Evolutionary conservation across 2,888 invertebrate species (phyloP).

Genomic region (Merodon equestris): DNA sequence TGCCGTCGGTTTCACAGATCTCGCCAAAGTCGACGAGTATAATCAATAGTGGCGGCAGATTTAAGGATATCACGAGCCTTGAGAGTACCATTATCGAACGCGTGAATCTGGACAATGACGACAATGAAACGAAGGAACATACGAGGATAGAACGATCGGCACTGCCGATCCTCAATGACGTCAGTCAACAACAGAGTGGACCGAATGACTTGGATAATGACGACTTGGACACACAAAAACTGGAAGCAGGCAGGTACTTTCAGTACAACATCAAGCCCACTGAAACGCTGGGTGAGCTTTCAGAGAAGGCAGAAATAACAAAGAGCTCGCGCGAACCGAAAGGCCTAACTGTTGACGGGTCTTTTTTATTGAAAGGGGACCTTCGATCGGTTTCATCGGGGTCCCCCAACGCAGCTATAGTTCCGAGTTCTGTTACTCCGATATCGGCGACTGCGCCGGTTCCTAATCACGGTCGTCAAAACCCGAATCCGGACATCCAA

Average conservation of each 20-base stretch:
- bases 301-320: slow-evolving; percentile 73
- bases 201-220: slow-evolving; percentile 74
- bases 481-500: slow-evolving; percentile 89
- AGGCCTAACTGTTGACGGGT: slow-evolving; percentile 72
- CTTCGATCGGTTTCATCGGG: slow-evolving; percentile 78
- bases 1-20: slow-evolving; percentile 82
- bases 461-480: slow-evolving; percentile 78
- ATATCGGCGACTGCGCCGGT: slow-evolving; percentile 71
- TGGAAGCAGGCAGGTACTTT: slow-evolving; percentile 75
- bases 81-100: slow-evolving; percentile 73
- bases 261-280: slow-evolving; percentile 78
- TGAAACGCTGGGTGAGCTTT: slow-evolving; percentile 71
- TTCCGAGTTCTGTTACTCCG: slow-evolving; percentile 76
- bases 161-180: slow-evolving; percentile 81
- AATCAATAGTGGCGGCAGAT: slow-evolving; percentile 70
- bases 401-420: slow-evolving; percentile 75
- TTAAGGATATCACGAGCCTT: slow-evolving; percentile 70
- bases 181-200: slow-evolving; percentile 77
- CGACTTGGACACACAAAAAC: slow-evolving; percentile 70
- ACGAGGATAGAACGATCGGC: slow-evolving; percentile 81
- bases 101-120: slow-evolving; percentile 71
- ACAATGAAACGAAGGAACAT: slow-evolving; percentile 76
- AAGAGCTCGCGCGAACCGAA: slow-evolving; percentile 75
- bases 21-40: slow-evolving; percentile 83
- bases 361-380: slow-evolving; percentile 79